Conservation (phyloP, 2,797 vertebrate species). For the Triplophysa yarkandensis region DNA sequence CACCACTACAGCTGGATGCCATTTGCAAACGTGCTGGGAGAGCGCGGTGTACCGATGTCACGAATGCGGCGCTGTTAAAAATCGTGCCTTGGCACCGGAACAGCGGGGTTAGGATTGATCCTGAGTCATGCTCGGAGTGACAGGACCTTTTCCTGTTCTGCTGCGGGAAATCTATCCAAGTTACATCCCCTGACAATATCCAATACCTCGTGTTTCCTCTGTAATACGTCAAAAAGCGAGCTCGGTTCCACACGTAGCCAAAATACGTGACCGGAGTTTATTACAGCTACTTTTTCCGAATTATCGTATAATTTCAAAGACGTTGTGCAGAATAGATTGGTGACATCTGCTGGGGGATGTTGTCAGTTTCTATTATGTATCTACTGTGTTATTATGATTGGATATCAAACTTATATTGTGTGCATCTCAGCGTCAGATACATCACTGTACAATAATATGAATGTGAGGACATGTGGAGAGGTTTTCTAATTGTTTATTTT, state of each 20-base stretch:
- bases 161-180: constrained; percentile 34
- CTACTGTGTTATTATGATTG: constrained; percentile 23
- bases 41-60: constrained; percentile 64
- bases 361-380: constrained; percentile 26
- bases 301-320: constrained; percentile 16
- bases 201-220: constrained; percentile 27
- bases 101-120: constrained; percentile 48
- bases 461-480: constrained; percentile 23
- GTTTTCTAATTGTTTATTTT: constrained; percentile 57
- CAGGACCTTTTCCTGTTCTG: constrained; percentile 60
- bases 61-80: constrained; percentile 52
- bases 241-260: neutral
- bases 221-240: neutral
- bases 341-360: constrained; percentile 22
- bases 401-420: neutral
- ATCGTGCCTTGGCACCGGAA: constrained; percentile 71
- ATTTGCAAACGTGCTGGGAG: constrained; percentile 66
- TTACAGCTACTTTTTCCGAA: neutral
- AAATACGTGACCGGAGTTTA: neutral
- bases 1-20: constrained; percentile 70
- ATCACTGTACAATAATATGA: constrained; percentile 20
- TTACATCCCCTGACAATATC: neutral
- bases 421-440: neutral
- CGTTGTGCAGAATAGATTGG: constrained; percentile 5
- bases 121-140: constrained; percentile 64